Percentiles rank a stretch among this genome's conserved stretches.
These are phyloP conservation scores for Poeciliopsis presidionis DNA, from an alignment of 2,797 vertebrate genomes.

Conservation along the genomic window DNA sequence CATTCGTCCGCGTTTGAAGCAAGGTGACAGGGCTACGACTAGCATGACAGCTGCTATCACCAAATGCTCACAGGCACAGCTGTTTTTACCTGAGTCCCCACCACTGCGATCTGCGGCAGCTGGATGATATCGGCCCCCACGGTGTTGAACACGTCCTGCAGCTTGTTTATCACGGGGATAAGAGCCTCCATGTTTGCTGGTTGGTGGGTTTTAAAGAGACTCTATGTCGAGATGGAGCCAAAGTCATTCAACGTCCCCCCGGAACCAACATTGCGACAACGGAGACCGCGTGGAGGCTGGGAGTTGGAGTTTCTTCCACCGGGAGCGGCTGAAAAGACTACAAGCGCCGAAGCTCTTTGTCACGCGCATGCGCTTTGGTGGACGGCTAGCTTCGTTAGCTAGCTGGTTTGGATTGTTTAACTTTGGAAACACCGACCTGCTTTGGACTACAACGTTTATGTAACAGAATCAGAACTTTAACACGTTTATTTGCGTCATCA, in stretches of 20 bases:
- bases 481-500: constrained; percentile 36
- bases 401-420: not conserved
- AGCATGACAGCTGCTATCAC: constrained; percentile 37
- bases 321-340: constrained; percentile 28
- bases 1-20: not conserved
- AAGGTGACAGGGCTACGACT: constrained; percentile 46
- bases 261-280: constrained; percentile 76
- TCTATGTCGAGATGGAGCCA: constrained; percentile 72
- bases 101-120: constrained; percentile 97
- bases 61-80: constrained; percentile 15
- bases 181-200: constrained; percentile 90
- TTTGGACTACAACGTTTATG: not conserved
- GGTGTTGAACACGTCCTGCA: constrained; percentile 98
- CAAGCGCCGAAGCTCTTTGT: constrained; percentile 21
- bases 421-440: not conserved
- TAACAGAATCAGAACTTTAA: not conserved
- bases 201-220: not conserved
- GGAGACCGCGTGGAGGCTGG: constrained; percentile 36
- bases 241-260: constrained; percentile 87
- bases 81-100: constrained; percentile 92
- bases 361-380: constrained; percentile 55
- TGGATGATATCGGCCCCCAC: constrained; percentile 97
- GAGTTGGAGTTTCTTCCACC: constrained; percentile 58
- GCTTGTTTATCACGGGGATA: constrained; percentile 98
- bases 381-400: constrained; percentile 14